phyloP scores from a whole-genome alignment of 2,888 invertebrate genomes.

The Synergus umbraculus region DNA sequence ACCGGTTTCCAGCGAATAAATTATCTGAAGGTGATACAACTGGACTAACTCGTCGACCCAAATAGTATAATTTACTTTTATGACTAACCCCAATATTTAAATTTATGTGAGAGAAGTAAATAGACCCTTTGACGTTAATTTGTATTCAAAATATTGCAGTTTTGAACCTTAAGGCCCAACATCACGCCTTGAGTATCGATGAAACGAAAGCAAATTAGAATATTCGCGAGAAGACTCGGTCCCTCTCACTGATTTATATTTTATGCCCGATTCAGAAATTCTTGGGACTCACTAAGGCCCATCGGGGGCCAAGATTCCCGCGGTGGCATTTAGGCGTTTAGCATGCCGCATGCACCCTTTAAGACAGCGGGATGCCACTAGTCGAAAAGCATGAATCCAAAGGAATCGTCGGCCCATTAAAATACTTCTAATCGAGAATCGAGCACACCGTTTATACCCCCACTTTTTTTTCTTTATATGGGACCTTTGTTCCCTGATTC shows the following conservation, averaged over 20 bases:
- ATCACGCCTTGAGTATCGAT: neutral
- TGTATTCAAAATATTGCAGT: neutral
- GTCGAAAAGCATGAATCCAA: slow-evolving; percentile 40
- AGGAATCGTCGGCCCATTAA: slow-evolving; percentile 59
- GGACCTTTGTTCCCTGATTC: slow-evolving; percentile 38
- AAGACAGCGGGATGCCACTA: slow-evolving; percentile 34
- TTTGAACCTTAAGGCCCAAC: neutral
- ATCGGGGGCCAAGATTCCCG: slow-evolving; percentile 58
- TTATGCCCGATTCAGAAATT: slow-evolving; percentile 49
- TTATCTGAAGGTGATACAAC: neutral
- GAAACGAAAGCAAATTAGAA: slow-evolving; percentile 28
- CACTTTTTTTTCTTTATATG: slow-evolving; percentile 46
- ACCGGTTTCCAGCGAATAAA: neutral
- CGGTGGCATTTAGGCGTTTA: slow-evolving; percentile 64
- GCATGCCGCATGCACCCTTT: slow-evolving; percentile 57
- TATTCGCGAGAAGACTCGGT: slow-evolving; percentile 28
- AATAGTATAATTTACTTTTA: neutral
- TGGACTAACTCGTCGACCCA: slow-evolving; percentile 6
- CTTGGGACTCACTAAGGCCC: slow-evolving; percentile 47
- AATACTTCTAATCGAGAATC: slow-evolving; percentile 64
- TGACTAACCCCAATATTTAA: slow-evolving; percentile 1
- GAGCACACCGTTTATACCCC: slow-evolving; percentile 46
- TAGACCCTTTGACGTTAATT: slow-evolving; percentile 16
- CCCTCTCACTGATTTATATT: slow-evolving; percentile 45
- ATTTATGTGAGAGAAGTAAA: neutral